Percentiles rank a stretch among this genome's conserved stretches.
Evolutionary conservation across 2,888 invertebrate genomes (phyloP).

Genomic region (Ctena decussata): DNA sequence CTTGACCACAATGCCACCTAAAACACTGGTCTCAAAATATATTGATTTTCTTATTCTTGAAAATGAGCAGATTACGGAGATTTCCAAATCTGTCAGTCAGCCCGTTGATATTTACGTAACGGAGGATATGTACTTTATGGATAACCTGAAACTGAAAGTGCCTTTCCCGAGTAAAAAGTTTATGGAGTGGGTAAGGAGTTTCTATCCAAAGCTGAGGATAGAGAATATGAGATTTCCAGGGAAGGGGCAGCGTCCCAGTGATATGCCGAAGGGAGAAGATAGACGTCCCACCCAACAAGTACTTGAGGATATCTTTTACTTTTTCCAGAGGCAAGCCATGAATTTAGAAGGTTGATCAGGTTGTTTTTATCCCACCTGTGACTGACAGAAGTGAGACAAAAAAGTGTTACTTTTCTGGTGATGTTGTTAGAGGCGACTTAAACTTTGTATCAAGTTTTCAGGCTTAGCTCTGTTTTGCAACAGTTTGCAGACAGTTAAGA

Average conservation of each 20-base stretch:
- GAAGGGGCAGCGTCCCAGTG: background rate
- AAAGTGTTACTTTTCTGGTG: too few species aligned
- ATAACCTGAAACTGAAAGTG: slow-evolving; percentile 71
- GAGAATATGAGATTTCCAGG: slow-evolving; percentile 53
- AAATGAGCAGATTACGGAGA: slow-evolving; percentile 83
- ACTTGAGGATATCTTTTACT: slow-evolving; percentile 80
- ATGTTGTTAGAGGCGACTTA: too few species aligned
- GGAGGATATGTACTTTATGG: slow-evolving; percentile 82
- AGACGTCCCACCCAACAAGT: slow-evolving; percentile 72
- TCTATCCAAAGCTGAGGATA: slow-evolving; percentile 71
- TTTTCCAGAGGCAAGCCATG: slow-evolving; percentile 73
- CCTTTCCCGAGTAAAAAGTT: slow-evolving; percentile 81
- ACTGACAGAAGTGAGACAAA: too few species aligned
- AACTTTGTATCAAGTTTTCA: too few species aligned
- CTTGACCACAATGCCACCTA: slow-evolving; percentile 46
- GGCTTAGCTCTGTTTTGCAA: too few species aligned
- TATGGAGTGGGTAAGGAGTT: slow-evolving; percentile 76
- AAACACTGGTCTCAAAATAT: slow-evolving; percentile 70
- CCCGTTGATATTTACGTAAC: slow-evolving; percentile 81
- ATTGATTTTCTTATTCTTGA: slow-evolving; percentile 82
- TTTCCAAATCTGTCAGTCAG: slow-evolving; percentile 79
- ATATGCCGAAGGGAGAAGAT: slow-evolving; percentile 54
- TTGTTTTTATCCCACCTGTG: too few species aligned
- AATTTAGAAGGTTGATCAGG: slow-evolving; percentile 37
- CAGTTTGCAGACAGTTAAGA: too few species aligned